These are phyloP conservation scores for Eulacestoma nigropectus DNA, from an alignment of 2,113 vertebrate genomes.

Conservation along the genomic window DNA sequence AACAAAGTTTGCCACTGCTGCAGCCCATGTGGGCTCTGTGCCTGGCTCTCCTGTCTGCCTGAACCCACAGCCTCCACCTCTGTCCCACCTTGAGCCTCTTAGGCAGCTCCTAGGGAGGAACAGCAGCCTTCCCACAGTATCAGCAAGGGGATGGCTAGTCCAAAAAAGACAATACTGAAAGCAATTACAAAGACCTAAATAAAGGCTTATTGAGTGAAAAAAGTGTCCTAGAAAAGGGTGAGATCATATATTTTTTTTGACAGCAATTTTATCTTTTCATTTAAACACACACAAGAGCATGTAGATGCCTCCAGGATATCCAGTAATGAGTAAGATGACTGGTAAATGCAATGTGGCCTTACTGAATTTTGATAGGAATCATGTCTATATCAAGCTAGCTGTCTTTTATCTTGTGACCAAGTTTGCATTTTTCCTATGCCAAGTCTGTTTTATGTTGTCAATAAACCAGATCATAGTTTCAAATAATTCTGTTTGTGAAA, in stretches of 20 bases:
- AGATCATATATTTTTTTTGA: neutral
- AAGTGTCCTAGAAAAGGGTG: neutral
- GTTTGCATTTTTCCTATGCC: neutral
- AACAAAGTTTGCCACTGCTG: rapidly evolving
- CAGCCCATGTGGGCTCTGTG: neutral
- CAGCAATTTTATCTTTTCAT: neutral
- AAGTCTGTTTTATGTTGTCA: neutral
- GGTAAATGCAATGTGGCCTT: neutral
- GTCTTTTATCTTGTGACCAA: neutral
- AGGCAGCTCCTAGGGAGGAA: neutral
- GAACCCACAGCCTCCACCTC: neutral
- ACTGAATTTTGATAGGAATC: neutral
- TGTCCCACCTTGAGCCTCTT: neutral
- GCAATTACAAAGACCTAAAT: neutral
- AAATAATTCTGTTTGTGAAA: neutral
- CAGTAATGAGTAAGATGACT: neutral
- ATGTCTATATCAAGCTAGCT: neutral
- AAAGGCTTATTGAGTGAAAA: neutral
- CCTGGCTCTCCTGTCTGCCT: neutral
- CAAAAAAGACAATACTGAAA: neutral
- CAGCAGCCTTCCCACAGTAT: neutral
- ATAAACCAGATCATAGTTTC: neutral
- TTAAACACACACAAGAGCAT: neutral
- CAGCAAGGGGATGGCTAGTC: rapidly evolving
- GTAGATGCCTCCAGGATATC: neutral